Evolutionary conservation across 2,113 vertebrate species (phyloP), one percentile per base, ranked within the genome.

Genomic region (Nothobranchius kuhntae): DNA sequence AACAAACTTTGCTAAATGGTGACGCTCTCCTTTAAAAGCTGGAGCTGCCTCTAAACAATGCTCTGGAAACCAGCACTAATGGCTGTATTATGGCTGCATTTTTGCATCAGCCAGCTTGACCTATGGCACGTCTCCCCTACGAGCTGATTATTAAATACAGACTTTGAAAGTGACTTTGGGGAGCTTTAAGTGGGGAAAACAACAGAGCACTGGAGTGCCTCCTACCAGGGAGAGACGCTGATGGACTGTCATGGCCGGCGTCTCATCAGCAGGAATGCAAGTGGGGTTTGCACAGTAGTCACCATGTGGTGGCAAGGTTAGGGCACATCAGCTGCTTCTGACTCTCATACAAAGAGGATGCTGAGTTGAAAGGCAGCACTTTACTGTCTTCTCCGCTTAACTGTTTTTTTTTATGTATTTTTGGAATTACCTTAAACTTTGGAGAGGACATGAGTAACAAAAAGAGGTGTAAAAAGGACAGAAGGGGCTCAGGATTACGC

Each of bases 291-390:
- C 75, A 76, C 71, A 40, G 80, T 79, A 74, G 81, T 80, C 80
- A 45, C 79, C 73, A 77, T 78, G 82, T 73, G 80, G 80, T 61
- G 81, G 81, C 89, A 89, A 91, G 89, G 88, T 89, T 86, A 86
- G 85, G 86, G 81, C 86, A 77, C 75, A 68, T 90, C 83, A 87
- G 66, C 76, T 47, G 61, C 81, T 61, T 73, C 60, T 36, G 73
- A 86, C 68, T 77, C 61, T 72, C 47, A 69, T 71, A 65, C 58
- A 73, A 68, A 83, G 70, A 77, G 59, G 77, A 81, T 47, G 68
- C 67, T 14, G 58, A 56, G 65, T 64, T 68, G 73, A 78, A 82
- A 80, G 46, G 61, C 64, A 50, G 9, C 40, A 53, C 38, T 66
- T 53, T 61, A 21, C 54, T 54, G 68, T 14, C 1, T 40, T 68